Base-by-base conservation (phyloP, 2,888 invertebrate genomes). In the Latrodectus elegans region DNA sequence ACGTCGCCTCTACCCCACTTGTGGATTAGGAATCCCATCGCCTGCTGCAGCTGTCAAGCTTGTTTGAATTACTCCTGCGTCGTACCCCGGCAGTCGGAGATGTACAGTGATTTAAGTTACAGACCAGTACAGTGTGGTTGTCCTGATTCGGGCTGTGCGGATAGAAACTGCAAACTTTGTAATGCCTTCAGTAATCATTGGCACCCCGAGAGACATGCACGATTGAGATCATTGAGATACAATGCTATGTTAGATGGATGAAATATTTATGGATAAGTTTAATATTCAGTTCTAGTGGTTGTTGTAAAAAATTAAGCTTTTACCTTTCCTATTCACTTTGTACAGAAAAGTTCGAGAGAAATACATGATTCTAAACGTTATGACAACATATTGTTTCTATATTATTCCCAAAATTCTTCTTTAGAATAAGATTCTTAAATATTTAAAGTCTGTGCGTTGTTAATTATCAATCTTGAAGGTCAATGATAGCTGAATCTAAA, bases 131-230 rank as follows among this genome's bases (percentile, higher is more conserved):
- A 60, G 14, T 77, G 72, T n/a, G 22, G 22, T 22, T 75, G 86
- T 65, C 64, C 81, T 8, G 49, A 53, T 0, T n/a, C 76, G 26
- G 73, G 82, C 55, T 81, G 86, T 38, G 15, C 70, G 6, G 86
- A 87, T 38, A 76, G 72, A 22, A 72, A 67, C 22, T 87, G 86
- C 52, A 87, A 87, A 76, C 26, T 87, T 11, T 87, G 86, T 49
- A 60, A 67, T 11, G n/a, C 64, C 15, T 22, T 22, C 22, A 22
- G 73, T 8, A 67, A 67, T 2, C 68, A 55, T 14, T 87, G 86
- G 81, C 81, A 80, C 17, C 86, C 86, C 1, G 86, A 87, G 10
- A 81, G 86, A 26, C 86, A 87, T 14, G 38, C 79, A 1, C 70
- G 86, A 4, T 17, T 85, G 60, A 71, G 86, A 71, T 71, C 86